Percentiles rank a stretch among this genome's conserved stretches.
phyloP scores from a whole-genome alignment of 2,797 vertebrate genomes.

The Enteromius afrohamiltoni region DNA sequence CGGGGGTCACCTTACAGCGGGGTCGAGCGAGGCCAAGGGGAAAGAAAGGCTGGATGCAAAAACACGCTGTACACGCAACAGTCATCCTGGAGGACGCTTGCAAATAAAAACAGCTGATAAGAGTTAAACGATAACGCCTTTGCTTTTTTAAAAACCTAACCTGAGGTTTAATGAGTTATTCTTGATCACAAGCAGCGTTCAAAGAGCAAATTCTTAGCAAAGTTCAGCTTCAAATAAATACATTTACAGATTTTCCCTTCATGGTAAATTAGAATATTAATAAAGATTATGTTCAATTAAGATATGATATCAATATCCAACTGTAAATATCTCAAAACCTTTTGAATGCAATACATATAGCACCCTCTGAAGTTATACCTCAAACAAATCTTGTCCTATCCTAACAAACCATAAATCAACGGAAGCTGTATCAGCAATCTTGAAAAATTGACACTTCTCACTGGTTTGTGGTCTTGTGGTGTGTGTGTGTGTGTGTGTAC shows the following conservation, averaged over 20 bases:
- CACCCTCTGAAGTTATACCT: too few relatives aligned
- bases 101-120: neutral
- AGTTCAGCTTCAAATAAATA: neutral
- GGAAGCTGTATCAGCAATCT: too few relatives aligned
- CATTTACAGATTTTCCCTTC: neutral
- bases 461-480: too few relatives aligned
- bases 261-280: too few relatives aligned
- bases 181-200: neutral
- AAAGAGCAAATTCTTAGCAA: slow-evolving; percentile 7
- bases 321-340: too few relatives aligned
- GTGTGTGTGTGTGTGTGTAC: too few relatives aligned
- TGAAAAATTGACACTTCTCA: too few relatives aligned
- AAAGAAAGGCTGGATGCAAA: slow-evolving; percentile 24
- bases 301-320: too few relatives aligned
- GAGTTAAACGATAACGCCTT: neutral
- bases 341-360: too few relatives aligned
- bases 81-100: slow-evolving; percentile 12
- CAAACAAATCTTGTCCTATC: too few relatives aligned
- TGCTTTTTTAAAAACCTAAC: neutral
- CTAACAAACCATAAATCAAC: too few relatives aligned
- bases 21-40: slow-evolving; percentile 33
- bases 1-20: slow-evolving; percentile 33
- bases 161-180: slow-evolving; percentile 19
- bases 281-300: too few relatives aligned
- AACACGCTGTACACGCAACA: neutral